Conservation (phyloP, 2,888 invertebrate genomes). For the Julus scanicus region DNA sequence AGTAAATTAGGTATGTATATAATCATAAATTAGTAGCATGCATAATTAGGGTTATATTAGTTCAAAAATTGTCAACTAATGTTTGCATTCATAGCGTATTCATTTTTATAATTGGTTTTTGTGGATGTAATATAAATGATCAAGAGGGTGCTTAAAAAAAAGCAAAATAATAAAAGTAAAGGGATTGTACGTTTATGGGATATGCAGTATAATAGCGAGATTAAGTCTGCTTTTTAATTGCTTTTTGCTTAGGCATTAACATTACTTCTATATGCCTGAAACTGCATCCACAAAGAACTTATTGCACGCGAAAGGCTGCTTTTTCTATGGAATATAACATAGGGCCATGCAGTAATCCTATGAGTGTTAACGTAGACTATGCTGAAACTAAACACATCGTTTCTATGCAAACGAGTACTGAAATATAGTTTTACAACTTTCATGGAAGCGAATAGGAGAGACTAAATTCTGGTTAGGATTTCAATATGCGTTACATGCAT, state of each 20-base stretch:
- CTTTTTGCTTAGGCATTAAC: neutral
- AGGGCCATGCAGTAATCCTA: neutral
- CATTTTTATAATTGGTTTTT: too few species aligned
- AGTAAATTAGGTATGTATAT: too few species aligned
- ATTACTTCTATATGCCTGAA: neutral
- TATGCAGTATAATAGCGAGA: neutral
- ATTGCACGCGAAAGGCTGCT: neutral
- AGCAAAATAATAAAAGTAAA: neutral
- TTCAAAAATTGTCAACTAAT: too few species aligned
- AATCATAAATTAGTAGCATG: too few species aligned
- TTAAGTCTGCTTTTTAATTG: neutral
- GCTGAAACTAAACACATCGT: neutral
- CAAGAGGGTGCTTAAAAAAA: neutral
- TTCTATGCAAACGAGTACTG: constrained; percentile 33
- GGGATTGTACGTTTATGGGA: neutral
- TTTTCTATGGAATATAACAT: neutral
- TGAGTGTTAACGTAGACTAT: neutral
- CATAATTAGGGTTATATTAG: too few species aligned
- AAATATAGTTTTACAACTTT: constrained; percentile 22
- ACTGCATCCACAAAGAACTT: neutral
- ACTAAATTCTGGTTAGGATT: neutral
- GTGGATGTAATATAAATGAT: too few species aligned
- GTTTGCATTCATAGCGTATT: too few species aligned
- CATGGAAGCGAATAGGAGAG: neutral
- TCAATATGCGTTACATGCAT: neutral